Evolutionary conservation across 2,113 vertebrate genomes (phyloP).

Genomic region (Sus scrofa): DNA sequence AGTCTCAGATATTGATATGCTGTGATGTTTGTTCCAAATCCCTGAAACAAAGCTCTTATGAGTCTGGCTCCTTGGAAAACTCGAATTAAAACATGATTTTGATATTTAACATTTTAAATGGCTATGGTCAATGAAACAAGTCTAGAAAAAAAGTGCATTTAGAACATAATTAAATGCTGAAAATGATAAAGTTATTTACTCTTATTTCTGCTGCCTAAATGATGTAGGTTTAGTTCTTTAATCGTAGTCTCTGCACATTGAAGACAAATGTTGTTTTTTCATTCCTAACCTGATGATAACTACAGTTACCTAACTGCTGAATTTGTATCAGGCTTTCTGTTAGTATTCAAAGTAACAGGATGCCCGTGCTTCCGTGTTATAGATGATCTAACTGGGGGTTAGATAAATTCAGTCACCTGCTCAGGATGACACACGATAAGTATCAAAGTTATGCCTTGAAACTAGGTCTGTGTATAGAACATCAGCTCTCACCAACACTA

Average conservation of each 20-base stretch:
- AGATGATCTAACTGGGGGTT: not conserved
- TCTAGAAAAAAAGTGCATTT: not conserved
- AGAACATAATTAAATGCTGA: not conserved
- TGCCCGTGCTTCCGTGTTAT: not conserved
- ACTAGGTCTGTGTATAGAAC: not conserved
- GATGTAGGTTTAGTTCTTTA: not conserved
- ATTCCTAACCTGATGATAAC: not conserved
- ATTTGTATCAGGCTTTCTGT: not conserved
- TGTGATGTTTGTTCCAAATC: not conserved
- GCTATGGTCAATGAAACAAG: not conserved
- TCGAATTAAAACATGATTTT: not conserved
- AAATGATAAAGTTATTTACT: not conserved
- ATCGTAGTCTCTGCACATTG: not conserved
- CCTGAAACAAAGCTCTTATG: not conserved
- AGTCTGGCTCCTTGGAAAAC: not conserved
- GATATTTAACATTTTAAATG: conserved; percentile 18
- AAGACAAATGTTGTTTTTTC: not conserved
- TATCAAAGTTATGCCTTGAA: not conserved
- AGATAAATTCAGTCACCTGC: not conserved
- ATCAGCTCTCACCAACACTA: not conserved
- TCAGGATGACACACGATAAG: not conserved
- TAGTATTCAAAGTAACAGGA: too few species aligned
- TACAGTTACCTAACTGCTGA: not conserved
- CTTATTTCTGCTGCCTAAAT: not conserved
- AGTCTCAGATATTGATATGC: not conserved